phyloP scores from a whole-genome alignment of 64 coral and sea anemone species.

The Pocillopora verrucosa region DNA sequence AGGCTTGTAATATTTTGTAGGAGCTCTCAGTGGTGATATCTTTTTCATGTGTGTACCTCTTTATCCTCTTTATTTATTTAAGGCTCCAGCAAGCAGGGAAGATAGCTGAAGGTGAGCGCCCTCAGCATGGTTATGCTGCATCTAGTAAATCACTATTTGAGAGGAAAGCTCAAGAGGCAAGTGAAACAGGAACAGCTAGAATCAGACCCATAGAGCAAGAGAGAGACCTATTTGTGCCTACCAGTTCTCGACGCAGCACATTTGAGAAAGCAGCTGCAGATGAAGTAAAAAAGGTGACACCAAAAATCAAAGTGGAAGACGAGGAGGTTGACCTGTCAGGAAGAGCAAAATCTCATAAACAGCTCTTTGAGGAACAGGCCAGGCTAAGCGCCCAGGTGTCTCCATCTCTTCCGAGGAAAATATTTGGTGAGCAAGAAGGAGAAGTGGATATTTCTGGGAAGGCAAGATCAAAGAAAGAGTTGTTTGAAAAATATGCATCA shows the following conservation, averaged over 20 bases:
- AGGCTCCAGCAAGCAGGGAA: constrained; percentile 28
- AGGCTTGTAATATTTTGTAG: too few relatives aligned
- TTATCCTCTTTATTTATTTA: background rate
- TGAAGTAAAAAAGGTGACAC: constrained; percentile 5
- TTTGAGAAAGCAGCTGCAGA: constrained; percentile 50
- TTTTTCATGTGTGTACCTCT: too few relatives aligned
- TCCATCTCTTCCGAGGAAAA: constrained; percentile 53
- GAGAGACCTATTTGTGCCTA: constrained; percentile 1
- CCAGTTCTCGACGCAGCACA: constrained; percentile 31
- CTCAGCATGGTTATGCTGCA: constrained; percentile 36
- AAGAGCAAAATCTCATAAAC: constrained; percentile 48
- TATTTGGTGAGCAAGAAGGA: constrained; percentile 30
- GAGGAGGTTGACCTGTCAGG: constrained; percentile 49
- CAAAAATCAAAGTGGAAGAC: constrained; percentile 53
- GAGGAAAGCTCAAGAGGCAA: constrained; percentile 51
- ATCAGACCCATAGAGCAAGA: constrained; percentile 26
- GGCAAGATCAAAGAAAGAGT: constrained; percentile 12
- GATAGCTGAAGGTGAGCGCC: constrained; percentile 29
- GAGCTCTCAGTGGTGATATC: too few relatives aligned
- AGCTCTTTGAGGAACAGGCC: constrained; percentile 59
- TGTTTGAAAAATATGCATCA: constrained; percentile 54
- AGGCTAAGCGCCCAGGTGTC: constrained; percentile 26
- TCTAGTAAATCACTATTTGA: constrained; percentile 53
- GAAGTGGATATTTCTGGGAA: constrained; percentile 60
- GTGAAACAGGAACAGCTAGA: constrained; percentile 18